phyloP scores from a whole-genome alignment of 1,140 invertebrate genomes.

The Cylas formicarius region DNA sequence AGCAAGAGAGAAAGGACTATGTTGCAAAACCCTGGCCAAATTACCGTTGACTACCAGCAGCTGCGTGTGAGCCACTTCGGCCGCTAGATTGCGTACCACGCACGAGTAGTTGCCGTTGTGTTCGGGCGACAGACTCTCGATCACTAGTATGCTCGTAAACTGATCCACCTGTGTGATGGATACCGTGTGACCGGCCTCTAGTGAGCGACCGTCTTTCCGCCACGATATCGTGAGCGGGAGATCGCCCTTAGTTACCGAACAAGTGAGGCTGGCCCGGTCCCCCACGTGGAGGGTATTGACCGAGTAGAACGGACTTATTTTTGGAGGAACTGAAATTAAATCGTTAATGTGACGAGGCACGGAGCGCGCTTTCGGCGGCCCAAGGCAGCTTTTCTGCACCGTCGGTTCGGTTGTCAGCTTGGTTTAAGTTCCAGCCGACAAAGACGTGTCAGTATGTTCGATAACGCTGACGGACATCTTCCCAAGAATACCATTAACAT shows the following conservation, averaged over 20 bases:
- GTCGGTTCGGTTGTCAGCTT: no score
- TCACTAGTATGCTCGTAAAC: conserved; percentile 71
- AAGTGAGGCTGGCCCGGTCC: conserved; percentile 67
- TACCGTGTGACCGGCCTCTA: conserved; percentile 55
- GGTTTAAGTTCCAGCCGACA: no score
- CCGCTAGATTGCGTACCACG: conserved; percentile 63
- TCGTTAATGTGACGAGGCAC: no score
- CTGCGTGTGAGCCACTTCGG: conserved; percentile 64
- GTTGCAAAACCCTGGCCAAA: conserved; percentile 6
- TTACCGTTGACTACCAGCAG: conserved; percentile 76
- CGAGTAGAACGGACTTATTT: conserved; percentile 70
- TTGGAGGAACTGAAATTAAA: conserved; percentile 67
- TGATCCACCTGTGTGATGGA: conserved; percentile 65
- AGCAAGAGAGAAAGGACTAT: conserved; percentile 1
- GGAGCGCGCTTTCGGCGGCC: no score
- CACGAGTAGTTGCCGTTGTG: conserved; percentile 74
- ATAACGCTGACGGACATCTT: no score
- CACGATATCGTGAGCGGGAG: conserved; percentile 67
- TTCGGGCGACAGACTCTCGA: conserved; percentile 66
- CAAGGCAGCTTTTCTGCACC: no score
- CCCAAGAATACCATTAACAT: no score
- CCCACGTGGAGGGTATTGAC: conserved; percentile 66
- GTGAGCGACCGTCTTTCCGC: conserved; percentile 64
- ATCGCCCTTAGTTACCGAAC: conserved; percentile 71
- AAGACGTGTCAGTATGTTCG: no score